phyloP scores from a whole-genome alignment of 2,113 vertebrate genomes.

The Oryzias melastigma region DNA sequence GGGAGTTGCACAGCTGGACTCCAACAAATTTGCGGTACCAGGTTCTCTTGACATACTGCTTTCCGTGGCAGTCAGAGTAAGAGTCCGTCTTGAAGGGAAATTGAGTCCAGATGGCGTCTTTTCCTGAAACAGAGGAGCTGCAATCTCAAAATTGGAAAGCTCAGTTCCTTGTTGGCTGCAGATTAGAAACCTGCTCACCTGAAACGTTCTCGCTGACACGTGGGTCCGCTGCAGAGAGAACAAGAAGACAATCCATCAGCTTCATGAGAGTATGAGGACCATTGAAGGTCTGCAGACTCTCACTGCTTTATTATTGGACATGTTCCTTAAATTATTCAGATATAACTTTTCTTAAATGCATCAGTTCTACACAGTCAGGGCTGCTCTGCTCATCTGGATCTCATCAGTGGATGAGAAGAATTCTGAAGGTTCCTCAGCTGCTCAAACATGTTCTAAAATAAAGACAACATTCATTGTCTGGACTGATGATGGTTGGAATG shows the following conservation, averaged over 20 bases:
- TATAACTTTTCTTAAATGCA: too few species aligned
- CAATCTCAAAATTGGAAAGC: too few species aligned
- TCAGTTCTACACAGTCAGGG: too few species aligned
- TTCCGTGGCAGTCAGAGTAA: constrained; percentile 92
- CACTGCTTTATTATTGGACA: too few species aligned
- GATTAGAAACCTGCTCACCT: constrained; percentile 74
- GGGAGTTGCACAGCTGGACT: constrained; percentile 93
- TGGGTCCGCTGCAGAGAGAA: constrained; percentile 82
- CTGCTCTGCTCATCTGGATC: too few species aligned
- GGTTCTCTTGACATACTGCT: constrained; percentile 92
- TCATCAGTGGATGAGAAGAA: too few species aligned
- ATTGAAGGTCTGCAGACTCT: too few species aligned
- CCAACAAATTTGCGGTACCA: constrained; percentile 99
- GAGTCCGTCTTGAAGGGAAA: constrained; percentile 88
- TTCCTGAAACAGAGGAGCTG: constrained; percentile 70
- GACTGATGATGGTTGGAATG: not conserved
- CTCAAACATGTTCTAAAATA: too few species aligned
- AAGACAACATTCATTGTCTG: too few species aligned
- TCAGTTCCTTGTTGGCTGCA: not conserved
- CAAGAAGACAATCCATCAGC: not conserved
- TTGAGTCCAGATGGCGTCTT: constrained; percentile 97
- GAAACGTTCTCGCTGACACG: constrained; percentile 90
- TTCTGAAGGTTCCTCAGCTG: too few species aligned
- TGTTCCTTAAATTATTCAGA: too few species aligned
- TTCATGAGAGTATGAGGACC: too few species aligned